Evolutionary conservation across 2,113 vertebrate genomes (phyloP).

Genomic region (Corythornis madagascariensis): DNA sequence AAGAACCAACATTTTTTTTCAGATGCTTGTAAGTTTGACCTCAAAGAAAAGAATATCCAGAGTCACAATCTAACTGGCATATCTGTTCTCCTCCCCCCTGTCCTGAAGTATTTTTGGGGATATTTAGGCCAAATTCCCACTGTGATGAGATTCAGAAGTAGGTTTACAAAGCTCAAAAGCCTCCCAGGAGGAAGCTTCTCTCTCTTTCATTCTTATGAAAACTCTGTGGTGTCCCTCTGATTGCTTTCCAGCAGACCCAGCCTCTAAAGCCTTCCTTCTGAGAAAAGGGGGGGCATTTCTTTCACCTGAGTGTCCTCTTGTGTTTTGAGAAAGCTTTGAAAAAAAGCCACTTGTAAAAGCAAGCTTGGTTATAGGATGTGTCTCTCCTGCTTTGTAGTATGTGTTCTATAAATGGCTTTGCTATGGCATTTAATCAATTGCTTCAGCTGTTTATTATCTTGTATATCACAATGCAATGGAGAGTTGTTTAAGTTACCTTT

Average conservation of each 20-base stretch:
- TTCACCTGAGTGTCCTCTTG: slow-evolving; percentile 2
- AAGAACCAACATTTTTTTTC: background rate
- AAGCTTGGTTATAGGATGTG: background rate
- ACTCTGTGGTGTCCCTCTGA: background rate
- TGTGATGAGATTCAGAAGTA: background rate
- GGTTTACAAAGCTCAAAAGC: slow-evolving; percentile 4
- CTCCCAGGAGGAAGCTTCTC: background rate
- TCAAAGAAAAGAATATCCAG: background rate
- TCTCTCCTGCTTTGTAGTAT: background rate
- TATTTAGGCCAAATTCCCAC: background rate
- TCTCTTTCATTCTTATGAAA: background rate
- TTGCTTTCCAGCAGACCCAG: background rate
- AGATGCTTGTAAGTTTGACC: background rate
- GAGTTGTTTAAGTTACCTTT: slow-evolving; percentile 58
- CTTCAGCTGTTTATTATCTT: slow-evolving; percentile 69
- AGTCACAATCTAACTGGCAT: background rate
- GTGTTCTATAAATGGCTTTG: background rate
- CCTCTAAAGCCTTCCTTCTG: background rate
- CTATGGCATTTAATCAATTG: slow-evolving; percentile 72
- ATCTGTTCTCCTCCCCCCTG: background rate
- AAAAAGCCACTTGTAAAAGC: slow-evolving; percentile 2
- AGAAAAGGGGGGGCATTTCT: background rate
- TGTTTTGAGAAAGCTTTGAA: background rate
- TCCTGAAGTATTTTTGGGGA: slow-evolving; percentile 31
- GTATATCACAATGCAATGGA: slow-evolving; percentile 65